phyloP scores from a whole-genome alignment of 2,888 invertebrate species.

The Lamellibrachia satsuma region DNA sequence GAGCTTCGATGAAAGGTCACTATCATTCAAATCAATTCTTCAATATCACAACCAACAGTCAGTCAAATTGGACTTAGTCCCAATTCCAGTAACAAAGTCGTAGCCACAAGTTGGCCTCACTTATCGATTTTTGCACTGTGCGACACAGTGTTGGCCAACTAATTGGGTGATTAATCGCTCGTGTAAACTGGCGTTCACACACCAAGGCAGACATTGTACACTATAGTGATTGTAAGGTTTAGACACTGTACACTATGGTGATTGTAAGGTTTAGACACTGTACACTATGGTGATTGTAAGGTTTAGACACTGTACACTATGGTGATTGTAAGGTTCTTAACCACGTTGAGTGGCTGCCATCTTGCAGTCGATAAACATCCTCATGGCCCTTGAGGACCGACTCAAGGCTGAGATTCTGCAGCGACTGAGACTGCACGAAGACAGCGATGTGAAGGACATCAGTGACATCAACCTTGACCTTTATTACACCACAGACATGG shows the following conservation, averaged over 20 bases:
- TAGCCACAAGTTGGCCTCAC: no score
- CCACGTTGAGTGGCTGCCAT: neutral
- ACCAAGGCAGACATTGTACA: neutral
- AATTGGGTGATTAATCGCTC: no score
- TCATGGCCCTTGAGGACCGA: conserved; percentile 51
- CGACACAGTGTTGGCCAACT: no score
- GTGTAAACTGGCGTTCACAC: no score
- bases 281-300: neutral
- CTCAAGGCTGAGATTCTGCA: conserved; percentile 44
- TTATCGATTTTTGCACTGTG: no score
- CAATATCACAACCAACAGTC: no score
- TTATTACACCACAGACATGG: conserved; percentile 40
- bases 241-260: neutral
- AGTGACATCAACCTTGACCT: conserved; percentile 40
- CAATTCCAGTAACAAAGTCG: no score
- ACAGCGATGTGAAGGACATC: conserved; percentile 42
- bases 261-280: neutral
- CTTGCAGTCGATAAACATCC: conserved; percentile 55
- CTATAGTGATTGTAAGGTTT: neutral
- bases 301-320: neutral
- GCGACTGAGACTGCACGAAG: conserved; percentile 42
- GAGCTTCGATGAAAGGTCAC: no score
- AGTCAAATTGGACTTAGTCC: no score
- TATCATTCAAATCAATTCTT: no score
- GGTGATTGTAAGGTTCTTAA: neutral